These are phyloP conservation scores for Nipponia nippon DNA, from an alignment of 2,113 vertebrate species.

Conservation along the genomic window DNA sequence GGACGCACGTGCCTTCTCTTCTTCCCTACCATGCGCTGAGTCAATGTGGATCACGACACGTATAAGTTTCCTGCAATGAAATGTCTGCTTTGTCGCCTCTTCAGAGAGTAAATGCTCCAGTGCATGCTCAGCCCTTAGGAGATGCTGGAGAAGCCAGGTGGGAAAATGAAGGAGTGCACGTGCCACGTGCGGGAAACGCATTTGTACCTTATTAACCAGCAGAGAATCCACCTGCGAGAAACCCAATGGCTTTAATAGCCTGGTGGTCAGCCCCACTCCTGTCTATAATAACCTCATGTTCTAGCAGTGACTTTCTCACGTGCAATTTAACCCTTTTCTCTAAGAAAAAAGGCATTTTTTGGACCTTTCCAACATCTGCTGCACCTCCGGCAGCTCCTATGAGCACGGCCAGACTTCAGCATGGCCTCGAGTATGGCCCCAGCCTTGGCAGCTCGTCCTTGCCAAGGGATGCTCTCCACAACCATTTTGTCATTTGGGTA, in stretches of 20 bases:
- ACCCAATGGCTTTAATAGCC: neutral
- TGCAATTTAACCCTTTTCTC: neutral
- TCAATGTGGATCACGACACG: neutral
- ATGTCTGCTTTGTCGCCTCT: neutral
- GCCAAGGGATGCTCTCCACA: neutral
- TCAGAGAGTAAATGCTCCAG: neutral
- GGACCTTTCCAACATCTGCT: neutral
- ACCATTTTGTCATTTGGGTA: neutral
- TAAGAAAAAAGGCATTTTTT: neutral
- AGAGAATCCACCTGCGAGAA: neutral
- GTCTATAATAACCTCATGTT: neutral
- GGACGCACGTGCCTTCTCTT: no score
- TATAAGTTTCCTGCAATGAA: neutral
- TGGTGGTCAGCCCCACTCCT: neutral
- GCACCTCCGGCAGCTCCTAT: neutral
- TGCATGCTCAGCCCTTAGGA: neutral
- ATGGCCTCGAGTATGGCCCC: fast-evolving
- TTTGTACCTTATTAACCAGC: neutral
- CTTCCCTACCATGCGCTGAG: neutral
- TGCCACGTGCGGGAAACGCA: fast-evolving
- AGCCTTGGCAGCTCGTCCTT: neutral
- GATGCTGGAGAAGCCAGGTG: neutral
- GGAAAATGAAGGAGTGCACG: neutral
- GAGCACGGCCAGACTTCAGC: fast-evolving
- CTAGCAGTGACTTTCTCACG: neutral